These are phyloP conservation scores for Meandrina meandrites DNA, from an alignment of 92 coral and sea anemone genomes.

Conservation along the genomic window DNA sequence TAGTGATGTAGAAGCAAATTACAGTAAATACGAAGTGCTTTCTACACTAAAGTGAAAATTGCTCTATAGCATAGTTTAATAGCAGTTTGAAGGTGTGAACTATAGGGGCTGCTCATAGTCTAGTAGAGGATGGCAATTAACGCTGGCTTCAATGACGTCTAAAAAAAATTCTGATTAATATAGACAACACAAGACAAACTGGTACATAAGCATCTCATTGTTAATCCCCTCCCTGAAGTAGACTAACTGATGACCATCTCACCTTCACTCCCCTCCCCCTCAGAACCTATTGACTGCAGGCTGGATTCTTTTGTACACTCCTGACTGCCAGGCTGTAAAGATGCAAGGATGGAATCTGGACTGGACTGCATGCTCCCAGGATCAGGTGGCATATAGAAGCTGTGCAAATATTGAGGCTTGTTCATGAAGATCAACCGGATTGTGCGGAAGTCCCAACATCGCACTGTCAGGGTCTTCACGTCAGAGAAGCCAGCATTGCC, in stretches of 20 bases:
- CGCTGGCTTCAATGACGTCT: no score
- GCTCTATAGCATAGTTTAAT: no score
- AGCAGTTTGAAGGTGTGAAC: no score
- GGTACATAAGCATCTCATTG: no score
- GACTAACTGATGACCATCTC: background rate
- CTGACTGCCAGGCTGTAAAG: constrained; percentile 47
- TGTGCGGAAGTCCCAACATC: constrained; percentile 92
- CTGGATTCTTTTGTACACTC: constrained; percentile 27
- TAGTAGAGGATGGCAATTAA: no score
- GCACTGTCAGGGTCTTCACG: constrained; percentile 88
- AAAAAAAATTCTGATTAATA: no score
- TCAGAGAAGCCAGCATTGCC: constrained; percentile 94
- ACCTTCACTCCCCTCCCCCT: constrained; percentile 25
- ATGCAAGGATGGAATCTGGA: constrained; percentile 82
- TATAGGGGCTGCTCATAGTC: no score
- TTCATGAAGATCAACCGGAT: constrained; percentile 93
- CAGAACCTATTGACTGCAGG: constrained; percentile 28
- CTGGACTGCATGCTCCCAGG: constrained; percentile 76
- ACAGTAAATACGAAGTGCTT: no score
- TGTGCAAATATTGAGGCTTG: constrained; percentile 68
- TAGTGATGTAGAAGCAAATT: no score
- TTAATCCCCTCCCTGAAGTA: background rate
- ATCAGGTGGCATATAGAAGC: constrained; percentile 69
- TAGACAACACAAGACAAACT: no score
- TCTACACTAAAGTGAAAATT: no score